Evolutionary conservation across 2,113 vertebrate genomes (phyloP), one percentile per base, ranked within the genome.

Genomic region (Seriola dumerili): DNA sequence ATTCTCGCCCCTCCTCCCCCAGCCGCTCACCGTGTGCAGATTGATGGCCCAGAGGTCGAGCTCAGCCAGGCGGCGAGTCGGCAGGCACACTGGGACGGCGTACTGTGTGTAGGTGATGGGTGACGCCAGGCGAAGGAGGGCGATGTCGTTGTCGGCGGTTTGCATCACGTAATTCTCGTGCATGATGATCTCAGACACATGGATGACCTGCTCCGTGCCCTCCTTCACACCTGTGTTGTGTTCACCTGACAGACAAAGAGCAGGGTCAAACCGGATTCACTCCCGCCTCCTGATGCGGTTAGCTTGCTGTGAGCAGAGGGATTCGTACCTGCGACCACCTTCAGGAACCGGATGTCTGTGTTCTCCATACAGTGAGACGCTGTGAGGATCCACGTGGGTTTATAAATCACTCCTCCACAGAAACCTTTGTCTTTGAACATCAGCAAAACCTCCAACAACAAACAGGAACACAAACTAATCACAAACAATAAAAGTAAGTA

Each of bases 311-410:
- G 29, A 29, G 29, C 29, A 29, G 29, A 42, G 40, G 8, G 40
- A 42, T 42, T 42, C 40, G 40, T 95, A 99, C 98, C 98, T 92
- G 97, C 87, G 1, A 97, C 93, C 3, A 95, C 95, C 0, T 93
- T 91, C 34, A 97, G 66, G 34, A 93, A 55, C 23, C 63, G 52
- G 0, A 7, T 1, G 0, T 91, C 67, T 3, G 1, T 3, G 0
- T 92, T 11, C 1, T 96, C 96, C n/a, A 99, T 78, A 65, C 98
- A 99, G 82, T 99, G 98, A 75, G 98, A 96, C 0, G 98, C 98
- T 0, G 97, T 97, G 79, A 98, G 83, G 59, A 99, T 93, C 98
- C 98, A 99, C 0, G 76, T 86, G 8, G 96, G 86, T 19, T 95
- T 93, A 16, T 96, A 87, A 79, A 99, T 95, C 3, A 95, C 79